Percentiles rank a stretch among this genome's conserved stretches.
Conservation (phyloP, 1,140 invertebrate species). For the Drosophila arawakana region DNA sequence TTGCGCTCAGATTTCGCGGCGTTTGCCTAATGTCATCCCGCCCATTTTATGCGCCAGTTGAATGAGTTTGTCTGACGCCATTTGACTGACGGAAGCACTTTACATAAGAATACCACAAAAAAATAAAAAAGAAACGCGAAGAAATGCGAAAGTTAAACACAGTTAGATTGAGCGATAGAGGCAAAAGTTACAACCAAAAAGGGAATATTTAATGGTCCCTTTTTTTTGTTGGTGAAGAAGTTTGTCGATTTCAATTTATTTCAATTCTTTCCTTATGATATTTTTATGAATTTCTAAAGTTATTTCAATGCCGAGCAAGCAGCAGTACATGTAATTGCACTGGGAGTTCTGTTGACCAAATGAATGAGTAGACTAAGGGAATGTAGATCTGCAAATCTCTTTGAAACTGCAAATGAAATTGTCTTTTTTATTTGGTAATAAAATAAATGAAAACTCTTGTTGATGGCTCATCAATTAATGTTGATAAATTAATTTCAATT, state of each 20-base stretch:
- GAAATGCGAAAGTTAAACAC: conserved; percentile 11
- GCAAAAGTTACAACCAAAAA: conserved; percentile 1
- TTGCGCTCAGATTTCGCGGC: conserved; percentile 48
- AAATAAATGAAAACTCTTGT: conserved; percentile 3
- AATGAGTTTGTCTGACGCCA: conserved; percentile 28
- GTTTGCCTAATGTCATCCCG: conserved; percentile 31
- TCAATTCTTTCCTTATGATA: conserved; percentile 21
- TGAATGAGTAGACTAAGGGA: neutral
- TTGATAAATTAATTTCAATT: conserved; percentile 41
- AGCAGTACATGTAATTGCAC: conserved; percentile 16
- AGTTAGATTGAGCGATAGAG: neutral
- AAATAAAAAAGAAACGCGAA: neutral
- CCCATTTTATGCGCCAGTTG: conserved; percentile 36
- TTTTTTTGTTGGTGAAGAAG: conserved; percentile 9
- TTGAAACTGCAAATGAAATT: neutral
- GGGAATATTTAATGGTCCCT: conserved; percentile 29
- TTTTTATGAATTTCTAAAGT: conserved; percentile 31
- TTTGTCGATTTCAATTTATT: conserved; percentile 36
- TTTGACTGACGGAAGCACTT: conserved; percentile 35
- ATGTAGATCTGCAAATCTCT: conserved; percentile 1
- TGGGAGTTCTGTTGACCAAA: neutral
- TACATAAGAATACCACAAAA: conserved; percentile 33
- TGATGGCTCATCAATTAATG: conserved; percentile 20
- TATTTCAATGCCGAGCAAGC: neutral
- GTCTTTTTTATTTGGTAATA: conserved; percentile 11